Conservation (phyloP, 92 coral and sea anemone species). For the Anthopleura xanthogrammica region DNA sequence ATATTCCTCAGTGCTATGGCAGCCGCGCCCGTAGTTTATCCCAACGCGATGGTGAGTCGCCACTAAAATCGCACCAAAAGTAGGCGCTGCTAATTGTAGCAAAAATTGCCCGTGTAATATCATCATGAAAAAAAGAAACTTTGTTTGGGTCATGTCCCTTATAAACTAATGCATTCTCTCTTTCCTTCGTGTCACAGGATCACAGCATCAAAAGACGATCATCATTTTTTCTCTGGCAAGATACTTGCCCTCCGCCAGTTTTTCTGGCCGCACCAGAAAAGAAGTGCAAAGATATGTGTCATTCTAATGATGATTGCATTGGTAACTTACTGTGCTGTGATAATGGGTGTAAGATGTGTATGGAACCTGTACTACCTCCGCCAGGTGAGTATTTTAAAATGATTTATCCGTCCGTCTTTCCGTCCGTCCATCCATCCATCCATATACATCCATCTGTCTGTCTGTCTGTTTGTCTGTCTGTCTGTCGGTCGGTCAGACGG, state of each 20-base stretch:
- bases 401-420: neutral
- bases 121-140: no score
- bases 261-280: neutral
- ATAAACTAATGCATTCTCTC: neutral
- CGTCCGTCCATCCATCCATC: neutral
- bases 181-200: neutral
- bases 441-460: neutral
- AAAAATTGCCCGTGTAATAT: no score
- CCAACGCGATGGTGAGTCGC: no score
- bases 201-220: slow-evolving; percentile 7
- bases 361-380: slow-evolving; percentile 63
- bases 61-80: no score
- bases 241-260: slow-evolving; percentile 26
- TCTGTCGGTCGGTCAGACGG: neutral
- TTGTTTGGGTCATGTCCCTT: no score
- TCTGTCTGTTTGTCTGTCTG: neutral
- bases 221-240: slow-evolving; percentile 7
- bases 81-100: no score
- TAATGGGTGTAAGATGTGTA: slow-evolving; percentile 55
- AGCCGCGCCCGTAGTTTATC: no score
- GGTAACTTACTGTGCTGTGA: slow-evolving; percentile 57
- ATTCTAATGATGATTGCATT: slow-evolving; percentile 48
- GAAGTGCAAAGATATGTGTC: slow-evolving; percentile 47
- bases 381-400: slow-evolving; percentile 32
- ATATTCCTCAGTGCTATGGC: no score